Evolutionary conservation across 2,888 invertebrate genomes (phyloP), one percentile per base, ranked within the genome.

Genomic region (Amblyjoppa proteus): DNA sequence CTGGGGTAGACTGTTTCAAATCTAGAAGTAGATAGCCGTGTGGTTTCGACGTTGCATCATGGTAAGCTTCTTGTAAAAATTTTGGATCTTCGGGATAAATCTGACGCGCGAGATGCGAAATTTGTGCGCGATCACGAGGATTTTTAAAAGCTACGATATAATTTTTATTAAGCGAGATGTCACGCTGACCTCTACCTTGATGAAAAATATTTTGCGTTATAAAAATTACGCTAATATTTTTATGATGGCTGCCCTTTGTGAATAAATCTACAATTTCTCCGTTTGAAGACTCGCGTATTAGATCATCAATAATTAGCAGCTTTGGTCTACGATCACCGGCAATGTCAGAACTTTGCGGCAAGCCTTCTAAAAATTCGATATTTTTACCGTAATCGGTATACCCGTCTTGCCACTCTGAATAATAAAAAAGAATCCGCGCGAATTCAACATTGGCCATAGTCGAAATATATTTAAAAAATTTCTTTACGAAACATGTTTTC

Each of bases 71-170:
- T n/a, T n/a, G n/a, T n/a, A n/a, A n/a, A n/a, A n/a, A n/a, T n/a
- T n/a, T n/a, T n/a, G n/a, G n/a, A n/a, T n/a, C n/a, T n/a, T n/a
- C n/a, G n/a, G n/a, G n/a, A n/a, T n/a, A n/a, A n/a, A n/a, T n/a
- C n/a, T n/a, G n/a, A n/a, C n/a, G n/a, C 5, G 75, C 56, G 9
- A 80, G 56, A 75, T 64, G 69, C 2, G 16, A 45, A 45, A 85
- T 80, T 25, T 81, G 66, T n/a, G 84, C 49, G 13, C 64, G 66
- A 71, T 84, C 86, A 5, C 84, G 80, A 16, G 82, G 87, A 25
- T 85, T 85, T 64, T 85, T 79, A 49, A 78, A 74, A 31, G 79
- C 41, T 9, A 87, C 83, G 16, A 74, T 80, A 34, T 84, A 80
- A 16, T 79, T 68, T 1, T 79, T 58, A 31, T 81, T 86, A 9